Base-by-base conservation (phyloP, 2,888 invertebrate genomes). In the Mesopsocus fuscifrons region DNA sequence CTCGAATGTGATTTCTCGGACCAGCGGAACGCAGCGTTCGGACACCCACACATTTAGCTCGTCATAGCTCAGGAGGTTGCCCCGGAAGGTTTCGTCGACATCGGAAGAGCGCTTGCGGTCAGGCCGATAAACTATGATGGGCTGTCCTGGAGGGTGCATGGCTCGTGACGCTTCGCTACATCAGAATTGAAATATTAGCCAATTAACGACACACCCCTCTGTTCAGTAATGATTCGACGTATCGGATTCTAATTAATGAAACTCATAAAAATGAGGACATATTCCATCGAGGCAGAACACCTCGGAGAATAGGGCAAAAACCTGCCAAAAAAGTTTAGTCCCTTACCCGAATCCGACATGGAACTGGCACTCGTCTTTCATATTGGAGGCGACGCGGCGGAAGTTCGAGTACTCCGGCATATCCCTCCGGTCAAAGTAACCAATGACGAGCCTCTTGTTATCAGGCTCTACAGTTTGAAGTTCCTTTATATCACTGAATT, bases 1-100 rank as follows among this genome's bases (percentile, higher is more conserved):
- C 63, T 97, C 95, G 63, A 99, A 99, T 0, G 97, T 99, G 46
- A 99, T 98, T 63, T 98, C 97, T 43, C 98, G 71, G 0, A 99
- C 97, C 11, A 97, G 65, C 0, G 98, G 95, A 31, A 97, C 84
- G 60, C 98, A 98, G 57, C 87, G 88, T 51, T 89, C 83, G 47
- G 82, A 76, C 1, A 81, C 71, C 97, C 97, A 97, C 46, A 53
- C 50, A 54, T 80, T 74, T n/a, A 95, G 57, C 51, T 87, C 83
- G 54, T 92, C 91, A 53, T 81, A 85, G 55, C 70, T 78, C 4
- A 62, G 63, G 33, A 82, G 57, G 43, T 73, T 75, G 4, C 85
- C 85, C n/a, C 60, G 70, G 57, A 71, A 89, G 1, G 85, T 84
- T 59, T 87, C 85, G 56, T 88, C 87, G 20, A 77, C 71, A 49